phyloP scores from a whole-genome alignment of 2,888 invertebrate genomes.

The Pseudococcus jackbeardsleyi region DNA sequence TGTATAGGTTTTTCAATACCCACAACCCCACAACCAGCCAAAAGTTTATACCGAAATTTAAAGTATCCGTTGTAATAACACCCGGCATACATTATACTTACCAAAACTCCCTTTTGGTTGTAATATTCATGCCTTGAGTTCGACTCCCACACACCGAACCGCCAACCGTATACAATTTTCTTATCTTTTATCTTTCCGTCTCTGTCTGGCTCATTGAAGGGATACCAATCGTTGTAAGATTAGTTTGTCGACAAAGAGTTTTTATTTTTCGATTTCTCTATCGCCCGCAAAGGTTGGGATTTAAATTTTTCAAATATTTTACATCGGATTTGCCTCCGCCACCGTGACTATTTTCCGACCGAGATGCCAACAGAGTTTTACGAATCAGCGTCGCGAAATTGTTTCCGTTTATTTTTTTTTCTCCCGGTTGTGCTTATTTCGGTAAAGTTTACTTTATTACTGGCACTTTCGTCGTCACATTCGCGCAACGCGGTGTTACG shows the following conservation, averaged over 20 bases:
- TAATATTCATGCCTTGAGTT: not conserved
- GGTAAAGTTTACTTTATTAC: not conserved
- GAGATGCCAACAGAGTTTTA: not conserved
- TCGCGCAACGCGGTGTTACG: not conserved
- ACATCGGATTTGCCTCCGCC: not conserved
- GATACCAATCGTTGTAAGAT: not conserved
- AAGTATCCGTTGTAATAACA: not conserved
- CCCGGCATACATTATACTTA: not conserved
- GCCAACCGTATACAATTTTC: not conserved
- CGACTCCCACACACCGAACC: not conserved
- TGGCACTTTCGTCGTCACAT: not conserved
- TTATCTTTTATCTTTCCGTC: not conserved
- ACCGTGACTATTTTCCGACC: not conserved
- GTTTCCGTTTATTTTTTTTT: not conserved
- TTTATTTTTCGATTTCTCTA: constrained; percentile 17
- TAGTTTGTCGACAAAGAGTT: not conserved
- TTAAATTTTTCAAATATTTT: constrained; percentile 17
- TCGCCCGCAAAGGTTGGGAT: not conserved
- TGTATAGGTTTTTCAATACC: constrained; percentile 7
- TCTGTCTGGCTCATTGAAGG: not conserved
- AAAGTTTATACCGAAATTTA: constrained; percentile 37
- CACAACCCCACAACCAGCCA: not conserved
- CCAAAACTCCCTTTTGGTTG: not conserved
- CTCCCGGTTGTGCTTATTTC: not conserved
- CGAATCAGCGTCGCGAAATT: constrained; percentile 11